Evolutionary conservation across 2,113 vertebrate genomes (phyloP).

Genomic region (Dipodomys stephensi): DNA sequence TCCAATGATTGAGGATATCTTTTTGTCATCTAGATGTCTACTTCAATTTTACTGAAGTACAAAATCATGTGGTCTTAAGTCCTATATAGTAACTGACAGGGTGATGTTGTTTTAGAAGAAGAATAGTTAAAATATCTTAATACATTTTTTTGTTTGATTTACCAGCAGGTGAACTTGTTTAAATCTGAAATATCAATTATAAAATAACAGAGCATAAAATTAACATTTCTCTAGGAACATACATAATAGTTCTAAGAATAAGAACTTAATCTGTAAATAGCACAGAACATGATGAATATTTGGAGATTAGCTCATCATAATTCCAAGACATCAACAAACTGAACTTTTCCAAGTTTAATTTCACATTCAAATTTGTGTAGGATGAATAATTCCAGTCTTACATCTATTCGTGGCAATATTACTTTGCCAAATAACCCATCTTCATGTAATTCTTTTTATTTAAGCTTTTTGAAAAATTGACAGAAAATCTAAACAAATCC

Average conservation of each 20-base stretch:
- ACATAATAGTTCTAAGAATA: slow-evolving; percentile 52
- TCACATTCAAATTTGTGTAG: slow-evolving; percentile 49
- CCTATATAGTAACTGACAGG: too few relatives aligned
- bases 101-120: not conserved
- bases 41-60: slow-evolving; percentile 17
- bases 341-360: slow-evolving; percentile 34
- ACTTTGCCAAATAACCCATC: slow-evolving; percentile 5
- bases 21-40: not conserved
- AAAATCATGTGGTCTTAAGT: slow-evolving; percentile 1
- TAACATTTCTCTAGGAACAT: slow-evolving; percentile 52
- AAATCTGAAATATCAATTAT: slow-evolving; percentile 38
- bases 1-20: not conserved
- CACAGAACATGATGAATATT: slow-evolving; percentile 39
- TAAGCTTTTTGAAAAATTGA: not conserved
- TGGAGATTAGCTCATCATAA: slow-evolving; percentile 6
- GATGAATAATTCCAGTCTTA: not conserved
- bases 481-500: not conserved
- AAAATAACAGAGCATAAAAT: slow-evolving; percentile 43
- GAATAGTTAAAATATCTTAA: not conserved
- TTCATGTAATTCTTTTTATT: not conserved
- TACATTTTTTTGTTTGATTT: not conserved
- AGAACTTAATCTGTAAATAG: slow-evolving; percentile 38
- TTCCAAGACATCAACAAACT: slow-evolving; percentile 67
- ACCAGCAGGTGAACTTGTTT: not conserved
- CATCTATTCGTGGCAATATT: slow-evolving; percentile 35